A percentile compares a stretch with the other conserved stretches of the same genome.
phyloP scores from a whole-genome alignment of 2,797 vertebrate species.

The Taeniopygia guttata region DNA sequence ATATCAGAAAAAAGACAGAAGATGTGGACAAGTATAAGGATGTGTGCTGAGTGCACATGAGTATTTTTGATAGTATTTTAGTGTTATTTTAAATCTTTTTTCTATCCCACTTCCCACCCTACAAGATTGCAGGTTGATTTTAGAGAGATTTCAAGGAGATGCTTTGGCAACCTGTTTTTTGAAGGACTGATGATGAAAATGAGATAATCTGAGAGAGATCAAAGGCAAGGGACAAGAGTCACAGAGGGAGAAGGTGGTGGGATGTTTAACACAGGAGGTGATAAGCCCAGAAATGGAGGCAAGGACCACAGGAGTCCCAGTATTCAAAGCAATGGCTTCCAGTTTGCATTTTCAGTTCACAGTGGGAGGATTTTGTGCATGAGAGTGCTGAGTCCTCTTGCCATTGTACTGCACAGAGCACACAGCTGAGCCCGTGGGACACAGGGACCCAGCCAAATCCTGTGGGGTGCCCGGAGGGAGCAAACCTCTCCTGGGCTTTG shows the following conservation, averaged over 20 bases:
- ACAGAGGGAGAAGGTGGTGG: neutral
- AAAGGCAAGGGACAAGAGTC: no score
- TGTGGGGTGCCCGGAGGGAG: rapidly evolving
- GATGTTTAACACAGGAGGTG: neutral
- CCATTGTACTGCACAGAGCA: neutral
- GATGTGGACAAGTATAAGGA: neutral
- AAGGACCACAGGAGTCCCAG: no score
- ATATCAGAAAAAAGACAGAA: neutral
- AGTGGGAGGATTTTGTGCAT: neutral
- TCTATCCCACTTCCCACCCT: neutral
- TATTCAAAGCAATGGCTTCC: neutral
- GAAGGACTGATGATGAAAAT: neutral
- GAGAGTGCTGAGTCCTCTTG: neutral
- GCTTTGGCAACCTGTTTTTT: neutral
- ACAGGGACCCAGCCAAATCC: neutral
- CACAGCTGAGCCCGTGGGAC: rapidly evolving
- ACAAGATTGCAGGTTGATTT: neutral
- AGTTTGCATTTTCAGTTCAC: neutral
- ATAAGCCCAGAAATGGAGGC: neutral
- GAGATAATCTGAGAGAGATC: neutral
- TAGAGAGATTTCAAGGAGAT: neutral
- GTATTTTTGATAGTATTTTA: neutral
- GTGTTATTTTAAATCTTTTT: neutral
- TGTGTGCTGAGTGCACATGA: neutral
- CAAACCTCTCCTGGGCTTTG: neutral